Evolutionary conservation across 2,797 vertebrate genomes (phyloP).

Genomic region (Macropodus opercularis): DNA sequence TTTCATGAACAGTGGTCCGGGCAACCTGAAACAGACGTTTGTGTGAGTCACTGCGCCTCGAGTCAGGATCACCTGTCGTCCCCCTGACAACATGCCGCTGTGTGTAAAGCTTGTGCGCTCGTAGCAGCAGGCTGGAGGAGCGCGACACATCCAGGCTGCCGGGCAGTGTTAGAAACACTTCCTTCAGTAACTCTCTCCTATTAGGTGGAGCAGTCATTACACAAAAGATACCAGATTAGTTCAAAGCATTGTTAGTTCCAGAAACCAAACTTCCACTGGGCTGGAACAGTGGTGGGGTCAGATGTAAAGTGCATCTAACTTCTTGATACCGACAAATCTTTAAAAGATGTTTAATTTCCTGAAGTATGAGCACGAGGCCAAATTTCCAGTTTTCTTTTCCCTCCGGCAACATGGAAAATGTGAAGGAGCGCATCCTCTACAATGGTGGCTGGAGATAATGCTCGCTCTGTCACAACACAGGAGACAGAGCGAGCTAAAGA

Average conservation of each 20-base stretch:
- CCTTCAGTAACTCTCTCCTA: no score
- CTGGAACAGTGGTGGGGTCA: slow-evolving; percentile 42
- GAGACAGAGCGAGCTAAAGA: slow-evolving; percentile 63
- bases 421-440: slow-evolving; percentile 52
- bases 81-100: slow-evolving; percentile 65
- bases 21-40: slow-evolving; percentile 70
- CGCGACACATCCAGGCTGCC: slow-evolving; percentile 36
- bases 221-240: background rate
- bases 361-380: slow-evolving; percentile 42
- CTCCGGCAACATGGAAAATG: slow-evolving; percentile 59
- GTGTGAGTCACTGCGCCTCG: slow-evolving; percentile 55
- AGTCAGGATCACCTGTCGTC: slow-evolving; percentile 73
- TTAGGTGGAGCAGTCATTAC: no score
- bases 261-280: slow-evolving; percentile 33
- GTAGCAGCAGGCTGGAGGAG: slow-evolving; percentile 42
- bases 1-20: slow-evolving; percentile 25
- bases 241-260: background rate
- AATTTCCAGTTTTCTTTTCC: slow-evolving; percentile 72
- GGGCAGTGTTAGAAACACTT: slow-evolving; percentile 18
- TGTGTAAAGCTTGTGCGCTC: slow-evolving; percentile 47
- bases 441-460: slow-evolving; percentile 65
- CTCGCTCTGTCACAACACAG: slow-evolving; percentile 66
- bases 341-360: slow-evolving; percentile 63
- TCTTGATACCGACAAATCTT: slow-evolving; percentile 41
- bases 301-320: slow-evolving; percentile 25